Conservation (phyloP, 2,888 invertebrate species). For the Drosophila kanekoi region DNA sequence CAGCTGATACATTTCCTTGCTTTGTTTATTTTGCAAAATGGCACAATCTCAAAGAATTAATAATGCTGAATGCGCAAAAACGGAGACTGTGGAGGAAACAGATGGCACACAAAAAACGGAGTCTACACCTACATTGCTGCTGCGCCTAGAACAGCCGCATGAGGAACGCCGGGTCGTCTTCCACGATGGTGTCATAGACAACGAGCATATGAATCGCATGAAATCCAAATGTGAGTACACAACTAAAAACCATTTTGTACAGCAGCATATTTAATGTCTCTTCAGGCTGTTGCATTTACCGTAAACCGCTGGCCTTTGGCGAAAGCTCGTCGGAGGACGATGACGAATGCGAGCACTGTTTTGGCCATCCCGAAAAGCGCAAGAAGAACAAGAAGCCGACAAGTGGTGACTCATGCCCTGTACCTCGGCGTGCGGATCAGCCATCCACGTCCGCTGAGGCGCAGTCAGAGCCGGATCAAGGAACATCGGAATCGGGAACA, state of each 20-base stretch:
- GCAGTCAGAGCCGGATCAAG: background rate
- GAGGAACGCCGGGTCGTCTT: constrained; percentile 93
- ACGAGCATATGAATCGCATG: constrained; percentile 97
- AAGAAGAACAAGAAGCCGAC: constrained; percentile 81
- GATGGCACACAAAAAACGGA: constrained; percentile 28
- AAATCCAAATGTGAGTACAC: constrained; percentile 97
- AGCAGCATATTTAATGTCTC: background rate
- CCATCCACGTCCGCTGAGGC: constrained; percentile 60
- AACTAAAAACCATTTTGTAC: background rate
- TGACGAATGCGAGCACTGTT: constrained; percentile 94
- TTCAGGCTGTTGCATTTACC: constrained; percentile 96
- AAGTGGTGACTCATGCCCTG: constrained; percentile 20
- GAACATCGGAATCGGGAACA: background rate
- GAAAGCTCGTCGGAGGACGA: constrained; percentile 94
- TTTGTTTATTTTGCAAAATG: constrained; percentile 58
- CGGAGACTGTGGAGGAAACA: constrained; percentile 50
- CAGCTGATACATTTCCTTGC: constrained; percentile 14
- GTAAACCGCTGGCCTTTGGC: constrained; percentile 94
- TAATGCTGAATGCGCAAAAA: constrained; percentile 22
- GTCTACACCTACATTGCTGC: constrained; percentile 60
- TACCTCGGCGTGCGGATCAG: constrained; percentile 28
- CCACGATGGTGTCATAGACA: constrained; percentile 96
- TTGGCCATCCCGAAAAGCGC: constrained; percentile 91
- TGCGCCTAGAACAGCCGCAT: constrained; percentile 90
- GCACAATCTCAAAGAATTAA: constrained; percentile 40